phyloP scores from a whole-genome alignment of 2,113 vertebrate species.

The Limanda limanda region DNA sequence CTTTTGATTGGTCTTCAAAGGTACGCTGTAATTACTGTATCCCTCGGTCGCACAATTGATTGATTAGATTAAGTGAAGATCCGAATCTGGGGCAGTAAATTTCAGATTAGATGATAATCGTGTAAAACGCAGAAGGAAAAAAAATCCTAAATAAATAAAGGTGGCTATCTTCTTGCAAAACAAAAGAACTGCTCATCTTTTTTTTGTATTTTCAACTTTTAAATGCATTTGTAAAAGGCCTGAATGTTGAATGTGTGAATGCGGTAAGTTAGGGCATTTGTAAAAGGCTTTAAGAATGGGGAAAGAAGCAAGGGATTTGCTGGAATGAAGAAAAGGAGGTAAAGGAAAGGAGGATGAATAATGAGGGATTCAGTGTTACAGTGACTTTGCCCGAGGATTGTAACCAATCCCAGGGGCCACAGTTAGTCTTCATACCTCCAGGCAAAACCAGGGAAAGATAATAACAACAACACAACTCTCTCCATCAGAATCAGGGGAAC shows the following conservation, averaged over 20 bases:
- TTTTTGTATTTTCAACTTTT: not conserved
- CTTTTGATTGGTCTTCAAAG: slow-evolving; percentile 1
- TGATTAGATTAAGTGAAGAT: slow-evolving; percentile 9
- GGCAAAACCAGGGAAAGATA: slow-evolving; percentile 30
- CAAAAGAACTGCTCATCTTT: not conserved
- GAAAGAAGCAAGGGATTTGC: not conserved
- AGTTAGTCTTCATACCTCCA: slow-evolving; percentile 43
- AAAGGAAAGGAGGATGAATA: not conserved
- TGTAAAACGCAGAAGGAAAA: slow-evolving; percentile 1
- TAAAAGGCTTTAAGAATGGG: not conserved
- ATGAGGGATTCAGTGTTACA: slow-evolving; percentile 6
- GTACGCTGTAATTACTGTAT: not conserved
- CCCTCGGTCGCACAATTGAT: not conserved
- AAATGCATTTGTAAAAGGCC: not conserved
- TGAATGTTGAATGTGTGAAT: not conserved
- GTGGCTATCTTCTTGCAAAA: not conserved
- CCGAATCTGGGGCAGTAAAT: not conserved
- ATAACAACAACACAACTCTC: slow-evolving; percentile 37
- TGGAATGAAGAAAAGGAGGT: not conserved
- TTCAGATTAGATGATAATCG: not conserved
- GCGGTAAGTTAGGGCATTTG: not conserved
- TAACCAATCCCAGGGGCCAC: slow-evolving; percentile 38
- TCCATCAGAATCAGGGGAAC: slow-evolving; percentile 46
- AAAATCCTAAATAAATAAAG: not conserved
- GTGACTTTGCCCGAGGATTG: slow-evolving; percentile 52